Evolutionary conservation across 2,113 vertebrate genomes (phyloP), one percentile per base, ranked within the genome.

Genomic region (Syrrhaptes paradoxus): DNA sequence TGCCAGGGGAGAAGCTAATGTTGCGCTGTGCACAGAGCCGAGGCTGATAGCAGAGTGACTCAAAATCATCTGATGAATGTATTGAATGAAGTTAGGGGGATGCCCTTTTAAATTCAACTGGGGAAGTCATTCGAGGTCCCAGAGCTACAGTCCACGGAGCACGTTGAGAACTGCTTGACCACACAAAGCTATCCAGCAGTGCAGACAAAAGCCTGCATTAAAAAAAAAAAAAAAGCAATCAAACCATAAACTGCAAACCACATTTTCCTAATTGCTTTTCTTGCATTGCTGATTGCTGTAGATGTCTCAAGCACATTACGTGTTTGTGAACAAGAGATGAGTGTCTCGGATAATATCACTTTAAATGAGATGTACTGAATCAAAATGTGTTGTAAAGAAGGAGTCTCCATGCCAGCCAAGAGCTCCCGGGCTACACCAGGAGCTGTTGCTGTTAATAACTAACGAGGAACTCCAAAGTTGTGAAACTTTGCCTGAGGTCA

Each of bases 181-280:
- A 75, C 32, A n/a, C 24, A 81, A 87, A 92, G 65, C 38, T 74
- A 6, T 72, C 34, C 24, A 71, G 48, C 73, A 61, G 29, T 4
- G 2, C 74, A 82, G 89, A 32, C 38, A 84, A 95, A 90, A 77
- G 62, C 29, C 81, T 80, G 55, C 54, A 26, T 88, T 68, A 82
- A 87, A 70, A 94, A 61, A 34, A 48, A 22, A 66, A 48, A 48
- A 49, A 31, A 36, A 90, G 36, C 66, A 46, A 43, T 77, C 41
- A 88, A 94, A 34, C 55, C 46, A 54, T 94, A 93, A 96, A 87
- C 58, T 65, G 32, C 89, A 95, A 79, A 54, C 46, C 54, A 77
- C 62, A 80, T 91, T 91, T 93, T 92, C 77, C 89, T 95, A 89
- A 95, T 95, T 89, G 89, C 77, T 91, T 94, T 91, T 95, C 85